Evolutionary conservation across 2,888 invertebrate species (phyloP), one percentile per base, ranked within the genome.

Genomic region (Digitonthophagus gazella): DNA sequence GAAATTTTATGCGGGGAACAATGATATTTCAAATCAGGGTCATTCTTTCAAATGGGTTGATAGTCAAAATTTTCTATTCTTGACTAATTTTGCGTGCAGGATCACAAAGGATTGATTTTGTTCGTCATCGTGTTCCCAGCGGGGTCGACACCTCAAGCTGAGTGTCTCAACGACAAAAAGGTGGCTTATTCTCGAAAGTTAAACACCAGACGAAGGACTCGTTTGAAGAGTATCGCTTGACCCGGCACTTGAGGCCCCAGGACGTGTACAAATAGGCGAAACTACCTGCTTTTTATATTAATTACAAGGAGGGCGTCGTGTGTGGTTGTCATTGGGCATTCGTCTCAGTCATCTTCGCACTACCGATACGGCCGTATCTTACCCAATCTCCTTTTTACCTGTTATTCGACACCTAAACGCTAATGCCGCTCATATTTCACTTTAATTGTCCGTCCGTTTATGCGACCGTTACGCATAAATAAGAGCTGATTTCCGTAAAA

Each of bases 211-310:
- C 11, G 28, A 44, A 44, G 28, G 11, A 44, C 3, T 44, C 28
- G 28, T 44, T 44, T 44, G 28, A 44, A 44, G 28, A 44, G 28
- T 44, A 44, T 44, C 28, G 28, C 28, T 44, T 44, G 28, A 44
- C 28, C 28, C 61, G 14, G 6, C 61, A 61, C 61, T 61, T 19
- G 11, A 61, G 2, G 4, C 28, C 11, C n/a, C 61, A 71, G 73
- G 76, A 76, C 77, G 74, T 72, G 75, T 75, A 78, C 72, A 77
- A 79, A 78, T 79, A 76, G 76, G 75, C 75, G 74, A 78, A 76
- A 78, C 78, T 78, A 79, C 77, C 78, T 77, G 78, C 71, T 73
- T 75, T 77, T 77, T 78, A 78, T 78, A 78, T 78, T 79, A 78
- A 77, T 78, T 77, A 76, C 72, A 71, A 11, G 28, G 28, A 71